Evolutionary conservation across 2,797 vertebrate species (phyloP), one percentile per base, ranked within the genome.

Genomic region (Merluccius polli): DNA sequence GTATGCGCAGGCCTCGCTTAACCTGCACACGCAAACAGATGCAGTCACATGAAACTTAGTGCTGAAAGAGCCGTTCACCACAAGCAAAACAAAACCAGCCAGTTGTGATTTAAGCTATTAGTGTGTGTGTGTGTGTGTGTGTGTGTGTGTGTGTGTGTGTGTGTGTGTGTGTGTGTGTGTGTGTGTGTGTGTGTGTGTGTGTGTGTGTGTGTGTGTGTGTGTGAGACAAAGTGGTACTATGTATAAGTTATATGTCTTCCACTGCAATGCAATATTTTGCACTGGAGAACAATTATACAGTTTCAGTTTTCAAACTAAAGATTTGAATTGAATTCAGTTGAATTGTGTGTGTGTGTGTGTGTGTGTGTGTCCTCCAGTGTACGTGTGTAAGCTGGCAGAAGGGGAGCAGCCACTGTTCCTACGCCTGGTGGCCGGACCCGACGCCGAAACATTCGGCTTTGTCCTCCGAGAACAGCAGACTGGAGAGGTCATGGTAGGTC

Each of bases 391-490:
- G 89, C 95, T 99, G 80, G 93, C 96, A 0, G 97, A 99, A 77
- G 91, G 89, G 73, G 97, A 99, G 83, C 95, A 96, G 85, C 98
- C 98, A 2, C 85, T 99, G 78, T 96, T 96, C 81, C 93, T 99
- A 75, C 96, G 97, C 13, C 89, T 99, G 91, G 89, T 97, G 82
- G 96, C 97, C 0, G 98, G 98, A 44, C 97, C 98, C 32, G 90
- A 92, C 84, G 87, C 90, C 48, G 95, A 97, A 86, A 91, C 92
- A 0, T 95, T 99, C 65, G 95, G 96, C 87, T 99, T 99, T 81
- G 97, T 99, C 24, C 93, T 99, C 72, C 94, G 94, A 31, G 98
- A 99, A 77, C 96, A 97, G n/a, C 97, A 98, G 91, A 96, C 94
- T 0, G 97, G 97, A 88, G 97, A 99, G 91, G 96, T 98, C 72